Conservation (phyloP, 23 tunicate genomes). For the Aplidium turbinatum region DNA sequence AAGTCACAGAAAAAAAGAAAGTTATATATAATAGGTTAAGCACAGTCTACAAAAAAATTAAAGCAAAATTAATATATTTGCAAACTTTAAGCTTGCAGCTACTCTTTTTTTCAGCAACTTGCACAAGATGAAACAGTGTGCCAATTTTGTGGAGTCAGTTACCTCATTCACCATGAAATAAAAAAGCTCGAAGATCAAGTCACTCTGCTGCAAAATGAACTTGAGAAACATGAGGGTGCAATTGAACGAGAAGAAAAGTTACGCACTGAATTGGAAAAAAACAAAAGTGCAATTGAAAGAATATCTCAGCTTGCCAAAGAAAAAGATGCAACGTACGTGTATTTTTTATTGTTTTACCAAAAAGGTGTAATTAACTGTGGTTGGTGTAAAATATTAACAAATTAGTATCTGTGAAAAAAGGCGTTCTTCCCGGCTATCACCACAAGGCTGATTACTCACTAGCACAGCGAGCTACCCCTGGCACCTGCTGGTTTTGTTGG, state of each 20-base stretch:
- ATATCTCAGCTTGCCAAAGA: constrained; percentile 23
- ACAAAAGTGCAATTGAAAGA: constrained; percentile 27
- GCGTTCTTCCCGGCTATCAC: too few species aligned
- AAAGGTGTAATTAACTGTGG: too few species aligned
- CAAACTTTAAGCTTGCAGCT: too few species aligned
- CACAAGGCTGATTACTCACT: too few species aligned
- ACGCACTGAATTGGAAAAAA: constrained; percentile 63
- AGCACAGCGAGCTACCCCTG: too few species aligned
- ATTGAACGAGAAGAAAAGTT: constrained; percentile 50
- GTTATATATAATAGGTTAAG: too few species aligned
- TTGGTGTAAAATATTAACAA: too few species aligned
- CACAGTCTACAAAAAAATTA: too few species aligned
- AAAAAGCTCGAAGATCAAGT: constrained; percentile 79
- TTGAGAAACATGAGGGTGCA: constrained; percentile 35
- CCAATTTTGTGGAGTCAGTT: constrained; percentile 95
- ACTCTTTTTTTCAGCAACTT: constrained; percentile 60
- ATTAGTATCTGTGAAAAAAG: too few species aligned
- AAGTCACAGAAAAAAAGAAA: too few species aligned
- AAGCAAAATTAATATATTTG: too few species aligned
- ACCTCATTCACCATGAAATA: constrained; percentile 92
- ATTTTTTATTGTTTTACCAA: neutral
- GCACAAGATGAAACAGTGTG: constrained; percentile 80
- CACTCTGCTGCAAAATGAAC: constrained; percentile 54
- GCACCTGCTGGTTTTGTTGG: too few species aligned
- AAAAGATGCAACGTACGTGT: constrained; percentile 53